A percentile compares a stretch with the other conserved stretches of the same genome.
Evolutionary conservation across 1,140 invertebrate species (phyloP).

Genomic region (Psilanteris sp.): DNA sequence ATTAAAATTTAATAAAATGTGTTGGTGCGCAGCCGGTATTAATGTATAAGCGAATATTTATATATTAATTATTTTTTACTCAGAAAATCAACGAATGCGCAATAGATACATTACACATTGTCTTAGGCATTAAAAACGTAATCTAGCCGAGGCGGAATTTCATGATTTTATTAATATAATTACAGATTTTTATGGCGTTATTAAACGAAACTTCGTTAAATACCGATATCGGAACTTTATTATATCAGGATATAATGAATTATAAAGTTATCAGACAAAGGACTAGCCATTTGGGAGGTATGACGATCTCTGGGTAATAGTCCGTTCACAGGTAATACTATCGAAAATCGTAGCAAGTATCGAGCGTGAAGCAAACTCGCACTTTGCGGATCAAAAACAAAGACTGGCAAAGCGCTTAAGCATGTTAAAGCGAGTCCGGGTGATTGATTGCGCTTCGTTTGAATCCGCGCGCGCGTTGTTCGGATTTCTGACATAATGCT

Average conservation of each 20-base stretch:
- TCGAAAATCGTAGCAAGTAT: constrained; percentile 40
- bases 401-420: constrained; percentile 66
- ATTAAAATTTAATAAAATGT: too few species aligned
- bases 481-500: constrained; percentile 70
- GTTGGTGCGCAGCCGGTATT: too few species aligned
- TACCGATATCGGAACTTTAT: constrained; percentile 56
- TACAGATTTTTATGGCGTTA: constrained; percentile 40
- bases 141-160: constrained; percentile 19
- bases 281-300: constrained; percentile 14
- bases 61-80: too few species aligned
- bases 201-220: constrained; percentile 42
- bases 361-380: constrained; percentile 10
- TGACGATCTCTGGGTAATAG: constrained; percentile 19
- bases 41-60: too few species aligned
- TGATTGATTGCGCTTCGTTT: constrained; percentile 70
- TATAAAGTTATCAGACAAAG: constrained; percentile 50
- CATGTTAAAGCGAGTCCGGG: constrained; percentile 67
- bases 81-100: too few species aligned
- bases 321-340: constrained; percentile 31
- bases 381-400: constrained; percentile 57
- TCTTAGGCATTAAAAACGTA: constrained; percentile 44
- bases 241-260: constrained; percentile 34
- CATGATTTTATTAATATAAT: constrained; percentile 47
- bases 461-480: constrained; percentile 56
- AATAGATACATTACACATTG: too few species aligned